Evolutionary conservation across 1,140 invertebrate species (phyloP).

Genomic region (Aleiodes sp.): DNA sequence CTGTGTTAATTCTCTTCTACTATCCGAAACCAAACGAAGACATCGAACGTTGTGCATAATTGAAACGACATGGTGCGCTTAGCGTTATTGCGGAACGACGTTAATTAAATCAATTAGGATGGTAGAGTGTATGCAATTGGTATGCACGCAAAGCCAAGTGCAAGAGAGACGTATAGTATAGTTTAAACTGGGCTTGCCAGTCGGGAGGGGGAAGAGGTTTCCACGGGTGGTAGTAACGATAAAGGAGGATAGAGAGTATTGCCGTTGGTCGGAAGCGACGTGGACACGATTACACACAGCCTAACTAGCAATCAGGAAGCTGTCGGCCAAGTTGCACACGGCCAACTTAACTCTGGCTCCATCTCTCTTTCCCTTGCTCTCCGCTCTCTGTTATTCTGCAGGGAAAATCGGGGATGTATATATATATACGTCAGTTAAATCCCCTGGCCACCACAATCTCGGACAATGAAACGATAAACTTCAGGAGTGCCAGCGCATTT

Average conservation of each 20-base stretch:
- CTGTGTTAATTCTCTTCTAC: not conserved
- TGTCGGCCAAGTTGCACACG: slow-evolving; percentile 52
- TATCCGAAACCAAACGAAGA: slow-evolving; percentile 29
- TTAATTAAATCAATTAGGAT: slow-evolving; percentile 42
- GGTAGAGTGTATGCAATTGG: slow-evolving; percentile 36
- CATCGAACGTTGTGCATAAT: slow-evolving; percentile 38
- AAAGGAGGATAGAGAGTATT: slow-evolving; percentile 40
- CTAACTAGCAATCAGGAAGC: slow-evolving; percentile 57
- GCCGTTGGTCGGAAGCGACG: slow-evolving; percentile 45
- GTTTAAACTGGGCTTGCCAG: not conserved
- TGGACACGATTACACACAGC: slow-evolving; percentile 50
- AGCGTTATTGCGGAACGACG: slow-evolving; percentile 34
- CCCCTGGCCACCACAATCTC: slow-evolving; percentile 38
- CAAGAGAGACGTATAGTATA: slow-evolving; percentile 15
- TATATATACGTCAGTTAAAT: slow-evolving; percentile 38
- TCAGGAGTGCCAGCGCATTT: not conserved
- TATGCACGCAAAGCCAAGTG: slow-evolving; percentile 32
- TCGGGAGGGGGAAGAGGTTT: not conserved
- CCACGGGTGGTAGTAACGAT: not conserved
- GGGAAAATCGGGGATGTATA: not conserved
- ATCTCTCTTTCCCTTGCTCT: slow-evolving; percentile 27
- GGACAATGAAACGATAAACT: slow-evolving; percentile 42
- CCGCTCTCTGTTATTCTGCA: no score
- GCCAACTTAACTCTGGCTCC: slow-evolving; percentile 45
- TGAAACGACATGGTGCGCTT: slow-evolving; percentile 32